Base-by-base conservation (phyloP, 2,113 vertebrate species). In the Tautogolabrus adspersus region DNA sequence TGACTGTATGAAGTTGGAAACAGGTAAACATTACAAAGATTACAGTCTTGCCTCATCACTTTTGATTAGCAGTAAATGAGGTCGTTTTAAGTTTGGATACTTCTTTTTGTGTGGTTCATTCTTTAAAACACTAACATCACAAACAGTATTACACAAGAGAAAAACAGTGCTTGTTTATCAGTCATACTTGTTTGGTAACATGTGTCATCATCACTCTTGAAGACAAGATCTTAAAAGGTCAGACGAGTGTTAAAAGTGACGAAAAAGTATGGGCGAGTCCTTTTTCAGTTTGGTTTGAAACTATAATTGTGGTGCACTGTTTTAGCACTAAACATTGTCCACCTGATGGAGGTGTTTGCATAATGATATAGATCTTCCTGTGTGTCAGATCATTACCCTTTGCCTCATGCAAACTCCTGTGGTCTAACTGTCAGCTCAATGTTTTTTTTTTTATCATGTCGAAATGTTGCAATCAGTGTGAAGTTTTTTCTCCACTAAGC, bases 311-410 rank as follows among this genome's bases (percentile, higher is more conserved):
- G 30, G 3, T 57, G 47, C 54, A 6, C 22, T 12, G 38, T 56
- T 8, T 16, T 54, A 19, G 56, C 23, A 18, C 19, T 40, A 1
- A 69, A 73, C 54, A n/a, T n/a, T 65, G 40, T 42, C 40, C 38
- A 0, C 16, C 13, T 66, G 66, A 67, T 56, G n/a, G 7, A 1
- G 7, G 30, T 15, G 34, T 68, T 89, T 88, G 72, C 79, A 79
- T 77, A 56, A 51, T 15, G 22, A 51, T 34, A 56, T 1, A 7
- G 19, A 42, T 34, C 16, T 22, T 6, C 23, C 34, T 56, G 1
- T 51, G 26, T 44, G 11, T 34, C 30, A 51, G 68, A 72, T 40
- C 62, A 42, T 38, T 2, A 1, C 62, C 61, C 15, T 42, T 47
- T 42, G 19, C 54, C 7, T 62, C 10, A 2, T 54, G 80, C 81